phyloP scores from a whole-genome alignment of 2,113 vertebrate species.

The Barnardius zonarius region DNA sequence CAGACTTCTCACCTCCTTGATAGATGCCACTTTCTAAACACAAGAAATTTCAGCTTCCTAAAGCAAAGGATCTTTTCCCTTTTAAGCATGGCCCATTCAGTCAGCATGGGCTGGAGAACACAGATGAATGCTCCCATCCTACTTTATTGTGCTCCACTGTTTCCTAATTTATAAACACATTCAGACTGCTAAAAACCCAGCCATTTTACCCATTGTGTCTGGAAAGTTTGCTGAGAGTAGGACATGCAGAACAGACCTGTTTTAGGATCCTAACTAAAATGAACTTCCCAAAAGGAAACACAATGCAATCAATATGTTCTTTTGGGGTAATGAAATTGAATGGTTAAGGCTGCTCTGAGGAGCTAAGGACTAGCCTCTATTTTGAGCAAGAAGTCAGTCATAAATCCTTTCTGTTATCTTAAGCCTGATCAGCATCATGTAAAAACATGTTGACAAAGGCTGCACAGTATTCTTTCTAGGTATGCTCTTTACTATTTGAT shows the following conservation, averaged over 20 bases:
- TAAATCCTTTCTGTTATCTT: background rate
- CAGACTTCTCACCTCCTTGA: background rate
- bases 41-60: background rate
- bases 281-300: background rate
- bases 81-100: background rate
- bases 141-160: background rate
- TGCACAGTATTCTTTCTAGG: background rate
- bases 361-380: background rate
- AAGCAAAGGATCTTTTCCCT: background rate
- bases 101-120: background rate
- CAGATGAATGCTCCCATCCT: background rate
- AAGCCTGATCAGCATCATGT: background rate
- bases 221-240: background rate
- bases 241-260: background rate
- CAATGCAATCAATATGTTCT: background rate
- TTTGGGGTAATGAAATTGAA: background rate
- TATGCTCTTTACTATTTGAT: background rate
- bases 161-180: background rate
- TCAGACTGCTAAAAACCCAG: background rate
- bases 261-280: background rate
- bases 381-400: background rate
- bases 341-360: background rate
- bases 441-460: background rate
- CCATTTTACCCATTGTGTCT: background rate
- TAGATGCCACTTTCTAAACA: background rate